These are phyloP conservation scores for Echiichthys vipera DNA, from an alignment of 2,797 vertebrate species.

Conservation along the genomic window DNA sequence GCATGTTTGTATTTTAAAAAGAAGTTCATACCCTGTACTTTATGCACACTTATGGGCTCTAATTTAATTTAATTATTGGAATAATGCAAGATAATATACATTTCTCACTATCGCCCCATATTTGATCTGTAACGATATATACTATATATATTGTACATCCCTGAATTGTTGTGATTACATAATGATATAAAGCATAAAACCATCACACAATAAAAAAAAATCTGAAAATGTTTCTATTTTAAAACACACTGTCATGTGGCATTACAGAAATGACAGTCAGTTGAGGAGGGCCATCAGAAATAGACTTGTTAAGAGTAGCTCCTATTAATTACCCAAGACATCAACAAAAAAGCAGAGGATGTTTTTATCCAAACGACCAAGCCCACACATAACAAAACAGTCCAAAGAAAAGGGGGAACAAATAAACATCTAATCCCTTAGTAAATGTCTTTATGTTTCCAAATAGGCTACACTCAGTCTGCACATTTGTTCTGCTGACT, in stretches of 20 bases:
- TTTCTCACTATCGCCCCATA: too few relatives aligned
- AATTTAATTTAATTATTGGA: too few relatives aligned
- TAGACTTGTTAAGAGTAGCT: background rate
- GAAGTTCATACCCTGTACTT: too few relatives aligned
- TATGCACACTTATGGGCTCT: too few relatives aligned
- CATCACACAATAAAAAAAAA: background rate
- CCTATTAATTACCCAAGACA: constrained; percentile 18
- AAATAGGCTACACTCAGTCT: constrained; percentile 39
- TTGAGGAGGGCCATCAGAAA: background rate
- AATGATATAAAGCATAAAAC: background rate
- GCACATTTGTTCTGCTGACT: constrained; percentile 47
- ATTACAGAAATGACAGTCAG: background rate
- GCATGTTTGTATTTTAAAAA: too few relatives aligned
- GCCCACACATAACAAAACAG: background rate
- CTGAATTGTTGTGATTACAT: background rate
- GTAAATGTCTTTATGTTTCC: constrained; percentile 24
- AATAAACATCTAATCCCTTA: constrained; percentile 9
- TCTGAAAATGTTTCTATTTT: too few relatives aligned
- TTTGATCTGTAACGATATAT: too few relatives aligned
- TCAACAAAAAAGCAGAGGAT: constrained; percentile 23
- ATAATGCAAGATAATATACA: too few relatives aligned
- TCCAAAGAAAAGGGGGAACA: background rate
- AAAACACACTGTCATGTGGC: background rate
- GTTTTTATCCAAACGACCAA: background rate
- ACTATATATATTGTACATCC: too few relatives aligned